These are phyloP conservation scores for Piezodorus guildinii DNA, from an alignment of 1,140 invertebrate species.

Conservation along the genomic window DNA sequence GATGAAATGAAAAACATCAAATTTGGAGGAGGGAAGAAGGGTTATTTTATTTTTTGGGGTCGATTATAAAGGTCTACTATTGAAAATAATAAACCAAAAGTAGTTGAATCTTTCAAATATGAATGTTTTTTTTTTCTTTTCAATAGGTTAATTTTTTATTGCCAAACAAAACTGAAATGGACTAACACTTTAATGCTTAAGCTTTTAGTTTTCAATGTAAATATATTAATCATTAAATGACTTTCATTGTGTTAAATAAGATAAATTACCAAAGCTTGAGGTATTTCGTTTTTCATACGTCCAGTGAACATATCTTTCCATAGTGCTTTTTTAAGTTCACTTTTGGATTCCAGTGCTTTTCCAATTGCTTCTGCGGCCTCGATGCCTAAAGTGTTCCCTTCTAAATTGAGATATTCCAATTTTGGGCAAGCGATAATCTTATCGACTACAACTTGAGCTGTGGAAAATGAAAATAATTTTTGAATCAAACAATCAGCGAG, in stretches of 20 bases:
- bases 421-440: conserved; percentile 46
- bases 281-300: conserved; percentile 89
- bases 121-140: too few relatives aligned
- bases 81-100: too few relatives aligned
- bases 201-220: conserved; percentile 1
- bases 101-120: too few relatives aligned
- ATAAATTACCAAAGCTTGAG: conserved; percentile 60
- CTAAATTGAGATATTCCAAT: conserved; percentile 64
- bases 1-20: too few relatives aligned
- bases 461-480: conserved; percentile 21
- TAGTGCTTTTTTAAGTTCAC: conserved; percentile 64
- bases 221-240: neutral
- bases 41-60: too few relatives aligned
- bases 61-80: too few relatives aligned
- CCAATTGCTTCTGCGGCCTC: conserved; percentile 75
- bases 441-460: conserved; percentile 50
- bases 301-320: conserved; percentile 97
- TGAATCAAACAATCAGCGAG: too few relatives aligned
- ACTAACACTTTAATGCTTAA: too few relatives aligned
- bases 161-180: too few relatives aligned
- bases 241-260: conserved; percentile 9
- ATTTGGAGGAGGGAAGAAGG: too few relatives aligned
- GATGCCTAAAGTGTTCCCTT: conserved; percentile 88
- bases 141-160: too few relatives aligned
- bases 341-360: conserved; percentile 61